Conservation (phyloP, 2,113 vertebrate species). For the Oostethus manadensis region DNA sequence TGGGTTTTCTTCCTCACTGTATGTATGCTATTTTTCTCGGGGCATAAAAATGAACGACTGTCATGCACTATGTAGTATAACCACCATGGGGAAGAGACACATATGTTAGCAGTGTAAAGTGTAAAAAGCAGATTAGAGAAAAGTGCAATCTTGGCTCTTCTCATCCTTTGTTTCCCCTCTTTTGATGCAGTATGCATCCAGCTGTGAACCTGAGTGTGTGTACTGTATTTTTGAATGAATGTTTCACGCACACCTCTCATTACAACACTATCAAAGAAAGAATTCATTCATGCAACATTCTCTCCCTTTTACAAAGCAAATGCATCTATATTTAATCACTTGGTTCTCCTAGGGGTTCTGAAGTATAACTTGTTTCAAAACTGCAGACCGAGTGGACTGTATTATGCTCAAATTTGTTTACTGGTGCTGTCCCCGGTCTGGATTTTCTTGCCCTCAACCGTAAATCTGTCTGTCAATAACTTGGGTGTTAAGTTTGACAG, state of each 20-base stretch:
- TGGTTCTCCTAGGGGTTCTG: background rate
- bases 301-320: conserved; percentile 8
- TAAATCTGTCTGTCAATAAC: too few relatives aligned
- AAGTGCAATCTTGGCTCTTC: background rate
- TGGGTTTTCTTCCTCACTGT: too few relatives aligned
- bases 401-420: too few relatives aligned
- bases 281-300: conserved; percentile 5
- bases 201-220: conserved; percentile 14
- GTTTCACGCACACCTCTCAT: background rate
- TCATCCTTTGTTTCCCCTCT: conserved; percentile 24
- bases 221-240: conserved; percentile 14
- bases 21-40: too few relatives aligned
- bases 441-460: too few relatives aligned
- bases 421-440: too few relatives aligned
- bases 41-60: background rate
- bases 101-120: conserved; percentile 16
- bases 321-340: conserved; percentile 1
- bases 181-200: conserved; percentile 21
- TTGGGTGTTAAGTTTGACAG: too few relatives aligned
- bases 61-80: conserved; percentile 40
- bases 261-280: conserved; percentile 11
- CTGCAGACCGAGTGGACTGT: background rate
- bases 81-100: conserved; percentile 14
- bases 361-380: background rate
- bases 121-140: conserved; percentile 10